Evolutionary conservation across 2,888 invertebrate genomes (phyloP), one percentile per base, ranked within the genome.

Genomic region (Pogonocherus hispidulus): DNA sequence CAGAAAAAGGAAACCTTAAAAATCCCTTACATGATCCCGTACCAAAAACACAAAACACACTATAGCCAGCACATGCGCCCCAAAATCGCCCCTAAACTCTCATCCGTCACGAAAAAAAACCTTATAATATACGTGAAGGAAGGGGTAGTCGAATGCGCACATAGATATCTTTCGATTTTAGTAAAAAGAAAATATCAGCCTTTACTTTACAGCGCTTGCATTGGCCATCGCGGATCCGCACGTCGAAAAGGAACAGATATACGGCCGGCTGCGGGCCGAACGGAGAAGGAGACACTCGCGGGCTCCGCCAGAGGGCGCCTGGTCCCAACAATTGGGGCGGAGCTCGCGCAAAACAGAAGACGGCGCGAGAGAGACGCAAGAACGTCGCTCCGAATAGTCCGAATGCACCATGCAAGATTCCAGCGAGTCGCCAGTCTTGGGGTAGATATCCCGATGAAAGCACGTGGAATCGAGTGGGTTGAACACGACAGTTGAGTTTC

Each of bases 261-360:
- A 66, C 52, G 57, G 57, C 37, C 44, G 23, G 11, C 55, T 1
- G 6, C 55, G 52, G 47, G 46, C 62, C 69, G 64, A 55, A 70
- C 41, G 47, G 66, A 64, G 71, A 68, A 23, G 23, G 63, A 62
- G 60, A 74, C 70, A 63, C 27, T 63, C 52, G 59, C 66, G 67
- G 70, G 66, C 67, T 68, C 78, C 82, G 79, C 68, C 78, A 85
- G 86, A 79, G 81, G 84, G 83, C 83, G 84, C 82, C 84, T 79
- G 77, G 78, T 79, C 81, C 82, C 85, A 84, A 84, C 89, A 88
- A 86, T 87, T 86, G 86, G 88, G 90, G 90, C 89, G 90, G 89
- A 88, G 90, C 88, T 86, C 86, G 86, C 86, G 86, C 86, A 87
- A 84, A 87, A 87, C 87, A 79, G 79, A 78, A 80, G 79, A 77